These are phyloP conservation scores for Temnothorax rugatulus DNA, from an alignment of 2,888 invertebrate genomes.

Conservation along the genomic window DNA sequence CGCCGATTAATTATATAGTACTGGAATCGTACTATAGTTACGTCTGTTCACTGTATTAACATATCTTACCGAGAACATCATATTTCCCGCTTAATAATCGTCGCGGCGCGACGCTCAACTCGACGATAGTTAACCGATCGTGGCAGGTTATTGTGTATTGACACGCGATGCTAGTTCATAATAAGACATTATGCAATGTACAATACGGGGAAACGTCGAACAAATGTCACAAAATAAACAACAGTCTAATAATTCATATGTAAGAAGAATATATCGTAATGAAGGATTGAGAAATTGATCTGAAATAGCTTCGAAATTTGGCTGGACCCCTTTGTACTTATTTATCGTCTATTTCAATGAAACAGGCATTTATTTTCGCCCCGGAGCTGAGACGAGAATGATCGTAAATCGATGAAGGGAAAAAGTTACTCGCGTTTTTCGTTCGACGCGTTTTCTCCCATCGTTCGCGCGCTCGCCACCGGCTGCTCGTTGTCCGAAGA, in stretches of 20 bases:
- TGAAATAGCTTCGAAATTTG: neutral
- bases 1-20: slow-evolving; percentile 27
- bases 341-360: neutral
- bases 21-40: neutral
- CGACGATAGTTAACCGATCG: slow-evolving; percentile 19
- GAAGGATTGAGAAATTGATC: neutral
- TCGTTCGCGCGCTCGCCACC: slow-evolving; percentile 45
- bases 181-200: neutral
- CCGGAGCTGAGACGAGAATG: neutral
- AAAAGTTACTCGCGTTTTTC: slow-evolving; percentile 60
- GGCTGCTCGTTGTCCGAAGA: slow-evolving; percentile 53
- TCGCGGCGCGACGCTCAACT: neutral
- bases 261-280: neutral
- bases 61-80: neutral
- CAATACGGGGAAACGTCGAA: neutral
- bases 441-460: slow-evolving; percentile 34
- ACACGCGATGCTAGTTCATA: slow-evolving; percentile 18
- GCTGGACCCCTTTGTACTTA: neutral
- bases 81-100: neutral
- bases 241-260: neutral
- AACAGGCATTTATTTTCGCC: neutral
- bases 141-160: slow-evolving; percentile 27
- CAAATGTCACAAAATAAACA: neutral
- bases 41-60: neutral
- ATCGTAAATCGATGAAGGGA: neutral